Percentiles rank a stretch among this genome's conserved stretches.
Conservation (phyloP, 2,113 vertebrate genomes). For the Bos taurus region DNA sequence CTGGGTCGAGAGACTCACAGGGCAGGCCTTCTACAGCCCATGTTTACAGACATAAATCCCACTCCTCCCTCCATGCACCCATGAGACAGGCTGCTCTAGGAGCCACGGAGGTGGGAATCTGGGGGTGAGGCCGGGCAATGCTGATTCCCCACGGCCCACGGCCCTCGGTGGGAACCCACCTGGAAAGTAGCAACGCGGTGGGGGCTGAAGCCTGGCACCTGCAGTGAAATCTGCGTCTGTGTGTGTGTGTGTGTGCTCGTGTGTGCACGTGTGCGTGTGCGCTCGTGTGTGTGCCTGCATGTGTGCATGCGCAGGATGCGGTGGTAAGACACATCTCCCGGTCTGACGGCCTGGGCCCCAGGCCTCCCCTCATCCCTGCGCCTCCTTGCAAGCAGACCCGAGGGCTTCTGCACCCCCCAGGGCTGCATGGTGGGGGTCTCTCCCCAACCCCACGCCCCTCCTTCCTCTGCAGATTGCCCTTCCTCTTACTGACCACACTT, state of each 20-base stretch:
- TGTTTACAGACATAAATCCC: background rate
- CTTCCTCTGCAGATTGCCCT: background rate
- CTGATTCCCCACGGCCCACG: background rate
- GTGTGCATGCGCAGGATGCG: accelerated
- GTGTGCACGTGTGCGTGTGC: too few relatives aligned
- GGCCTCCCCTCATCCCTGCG: background rate
- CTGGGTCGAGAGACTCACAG: background rate
- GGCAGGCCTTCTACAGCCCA: background rate
- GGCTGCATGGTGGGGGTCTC: background rate
- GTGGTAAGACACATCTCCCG: background rate
- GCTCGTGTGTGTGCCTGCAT: too few relatives aligned
- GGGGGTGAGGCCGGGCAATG: background rate
- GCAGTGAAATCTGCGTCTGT: background rate
- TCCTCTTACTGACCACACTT: too few relatives aligned
- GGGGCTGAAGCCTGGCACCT: background rate
- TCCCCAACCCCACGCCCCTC: background rate
- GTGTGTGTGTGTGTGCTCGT: too few relatives aligned
- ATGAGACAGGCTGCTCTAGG: background rate
- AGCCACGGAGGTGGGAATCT: background rate
- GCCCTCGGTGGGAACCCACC: background rate
- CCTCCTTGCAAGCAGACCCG: background rate
- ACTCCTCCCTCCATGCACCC: background rate
- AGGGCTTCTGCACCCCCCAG: background rate
- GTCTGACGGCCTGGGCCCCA: background rate
- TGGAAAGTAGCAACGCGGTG: background rate